These are phyloP conservation scores for Anniella stebbinsi DNA, from an alignment of 2,797 vertebrate species.

Conservation along the genomic window DNA sequence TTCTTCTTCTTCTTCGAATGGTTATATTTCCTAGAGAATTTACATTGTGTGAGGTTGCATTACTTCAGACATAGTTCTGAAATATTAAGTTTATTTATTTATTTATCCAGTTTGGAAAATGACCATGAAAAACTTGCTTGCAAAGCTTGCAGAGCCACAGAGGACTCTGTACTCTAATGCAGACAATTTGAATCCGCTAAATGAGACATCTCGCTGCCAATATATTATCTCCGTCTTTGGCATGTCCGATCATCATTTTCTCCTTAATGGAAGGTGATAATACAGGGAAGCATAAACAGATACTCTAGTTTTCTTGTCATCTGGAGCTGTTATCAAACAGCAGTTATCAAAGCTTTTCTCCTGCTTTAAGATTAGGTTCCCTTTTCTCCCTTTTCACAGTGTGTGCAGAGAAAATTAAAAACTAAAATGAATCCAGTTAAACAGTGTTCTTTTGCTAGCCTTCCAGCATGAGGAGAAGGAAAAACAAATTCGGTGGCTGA, in stretches of 20 bases:
- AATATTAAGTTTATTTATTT: not conserved
- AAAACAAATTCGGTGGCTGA: not conserved
- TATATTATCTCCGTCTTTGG: constrained; percentile 14
- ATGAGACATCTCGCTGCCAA: constrained; percentile 16
- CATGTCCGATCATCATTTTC: constrained; percentile 37
- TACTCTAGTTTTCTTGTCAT: constrained; percentile 52
- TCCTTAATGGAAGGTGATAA: constrained; percentile 67
- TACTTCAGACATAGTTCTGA: not conserved
- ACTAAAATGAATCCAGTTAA: constrained; percentile 16
- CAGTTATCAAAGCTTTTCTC: constrained; percentile 31
- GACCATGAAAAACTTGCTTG: not conserved
- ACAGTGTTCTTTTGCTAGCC: not conserved
- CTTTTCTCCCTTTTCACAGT: constrained; percentile 18
- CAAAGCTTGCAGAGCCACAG: not conserved
- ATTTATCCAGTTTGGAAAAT: not conserved
- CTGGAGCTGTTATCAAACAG: constrained; percentile 48
- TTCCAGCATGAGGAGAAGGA: not conserved
- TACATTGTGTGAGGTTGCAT: not conserved
- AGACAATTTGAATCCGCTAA: constrained; percentile 26
- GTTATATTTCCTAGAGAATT: not conserved
- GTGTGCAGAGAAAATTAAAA: constrained; percentile 25
- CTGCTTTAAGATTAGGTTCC: constrained; percentile 44
- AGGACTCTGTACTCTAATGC: not conserved
- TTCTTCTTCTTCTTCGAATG: too few species aligned
- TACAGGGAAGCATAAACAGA: constrained; percentile 53